Evolutionary conservation across 2,888 invertebrate genomes (phyloP), one percentile per base, ranked within the genome.

Genomic region (Lithophane ornitopus): DNA sequence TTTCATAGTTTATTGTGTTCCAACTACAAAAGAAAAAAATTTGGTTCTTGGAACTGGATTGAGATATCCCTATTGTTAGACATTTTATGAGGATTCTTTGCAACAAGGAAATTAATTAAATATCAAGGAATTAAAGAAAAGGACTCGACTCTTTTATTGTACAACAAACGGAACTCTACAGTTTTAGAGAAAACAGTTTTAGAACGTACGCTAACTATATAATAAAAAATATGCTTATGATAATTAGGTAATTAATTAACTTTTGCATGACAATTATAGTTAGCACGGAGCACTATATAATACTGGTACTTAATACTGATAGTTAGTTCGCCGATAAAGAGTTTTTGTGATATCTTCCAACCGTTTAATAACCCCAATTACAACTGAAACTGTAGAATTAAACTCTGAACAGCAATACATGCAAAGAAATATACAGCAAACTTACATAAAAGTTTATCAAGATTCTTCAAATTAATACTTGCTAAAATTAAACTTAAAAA

Each of bases 31-130:
- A 39, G 28, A 26, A 26, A 12, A 22, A n/a, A 12, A 1, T 34
- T n/a, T 22, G 22, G 19, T 69, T 54, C 19, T 28, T 28, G 9
- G 34, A 61, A 76, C 28, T 58, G 4, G 11, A 44, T 41, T 58
- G 28, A 34, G 34, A 34, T 34, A 0, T 34, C 34, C 34, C 34
- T 34, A 44, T 44, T 58, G n/a, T 66, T 52, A 59, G 28, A 76
- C n/a, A 28, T 56, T 34, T 34, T 11, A 28, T 49, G 58, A 28
- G 41, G 65, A 41, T 65, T 49, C n/a, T 74, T 67, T 61, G 16
- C 34, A 67, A 68, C 2, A 59, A 41, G 2, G 9, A 22, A 52
- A 59, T 39, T 12, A 19, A 41, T 39, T 56, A 56, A 58, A 28
- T 9, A 39, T 3, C 6, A 16, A 46, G 16, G 11, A 34, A 65